Evolutionary conservation across 2,113 vertebrate genomes (phyloP).

Genomic region (Pachyramphus minor): DNA sequence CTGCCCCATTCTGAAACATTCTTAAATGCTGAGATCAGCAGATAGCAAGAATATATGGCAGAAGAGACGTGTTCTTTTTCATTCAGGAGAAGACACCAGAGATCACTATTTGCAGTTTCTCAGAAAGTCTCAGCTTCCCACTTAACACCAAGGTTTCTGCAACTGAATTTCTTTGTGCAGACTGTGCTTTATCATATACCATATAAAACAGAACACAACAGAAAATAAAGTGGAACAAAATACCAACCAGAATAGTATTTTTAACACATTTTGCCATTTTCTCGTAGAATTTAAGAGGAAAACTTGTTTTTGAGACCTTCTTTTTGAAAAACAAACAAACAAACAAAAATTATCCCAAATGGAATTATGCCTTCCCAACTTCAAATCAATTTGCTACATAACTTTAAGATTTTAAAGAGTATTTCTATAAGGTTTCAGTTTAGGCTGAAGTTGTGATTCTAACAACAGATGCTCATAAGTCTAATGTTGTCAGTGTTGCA

Average conservation of each 20-base stretch:
- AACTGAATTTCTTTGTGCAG: neutral
- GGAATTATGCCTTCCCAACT: neutral
- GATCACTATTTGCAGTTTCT: neutral
- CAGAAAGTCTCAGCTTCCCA: neutral
- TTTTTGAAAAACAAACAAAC: neutral
- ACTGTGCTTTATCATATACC: neutral
- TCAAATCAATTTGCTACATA: neutral
- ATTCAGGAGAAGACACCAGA: neutral
- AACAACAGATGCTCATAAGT: neutral
- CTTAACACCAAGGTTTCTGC: neutral
- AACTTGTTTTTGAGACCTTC: neutral
- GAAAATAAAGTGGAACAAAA: neutral
- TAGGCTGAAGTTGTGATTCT: neutral
- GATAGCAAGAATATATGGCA: neutral
- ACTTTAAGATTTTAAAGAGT: neutral
- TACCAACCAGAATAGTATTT: neutral
- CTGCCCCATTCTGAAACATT: neutral
- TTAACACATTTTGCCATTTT: neutral
- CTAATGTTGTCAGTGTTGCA: neutral
- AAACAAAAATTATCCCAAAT: neutral
- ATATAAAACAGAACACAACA: neutral
- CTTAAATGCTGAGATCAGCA: neutral
- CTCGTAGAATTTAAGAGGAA: neutral
- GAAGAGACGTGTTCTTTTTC: neutral
- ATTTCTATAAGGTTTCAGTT: neutral